Conservation (phyloP, 2,797 vertebrate genomes). For the Gymnothorax javanicus region DNA sequence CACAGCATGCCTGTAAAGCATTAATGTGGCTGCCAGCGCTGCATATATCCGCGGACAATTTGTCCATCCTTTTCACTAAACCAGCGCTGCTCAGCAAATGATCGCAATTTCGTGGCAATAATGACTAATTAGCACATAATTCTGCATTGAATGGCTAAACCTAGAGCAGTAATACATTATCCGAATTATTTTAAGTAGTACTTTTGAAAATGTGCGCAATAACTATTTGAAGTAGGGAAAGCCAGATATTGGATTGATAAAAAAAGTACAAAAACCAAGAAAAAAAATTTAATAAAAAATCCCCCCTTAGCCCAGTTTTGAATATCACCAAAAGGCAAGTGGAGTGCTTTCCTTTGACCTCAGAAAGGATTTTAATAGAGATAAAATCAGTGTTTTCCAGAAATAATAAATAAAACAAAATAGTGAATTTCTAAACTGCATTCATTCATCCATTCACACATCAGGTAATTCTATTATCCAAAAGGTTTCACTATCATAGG, state of each 20-base stretch:
- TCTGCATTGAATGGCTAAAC: conserved; percentile 10
- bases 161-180: neutral
- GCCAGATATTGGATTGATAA: neutral
- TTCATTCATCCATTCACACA: neutral
- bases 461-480: neutral
- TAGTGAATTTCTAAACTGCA: neutral
- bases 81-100: neutral
- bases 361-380: neutral
- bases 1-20: neutral
- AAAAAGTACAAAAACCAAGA: neutral
- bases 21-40: neutral
- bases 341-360: neutral
- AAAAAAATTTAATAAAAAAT: neutral
- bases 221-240: neutral
- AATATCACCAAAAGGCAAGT: neutral
- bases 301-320: neutral
- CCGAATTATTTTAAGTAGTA: neutral
- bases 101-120: neutral
- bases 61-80: neutral
- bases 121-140: neutral
- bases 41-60: no score
- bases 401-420: neutral
- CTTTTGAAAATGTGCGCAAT: conserved; percentile 12
- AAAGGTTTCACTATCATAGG: neutral
- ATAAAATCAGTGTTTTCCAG: neutral